Percentiles rank a stretch among this genome's conserved stretches.
phyloP scores from a whole-genome alignment of 2,888 invertebrate genomes.

The Lissocephala sabroskyi region DNA sequence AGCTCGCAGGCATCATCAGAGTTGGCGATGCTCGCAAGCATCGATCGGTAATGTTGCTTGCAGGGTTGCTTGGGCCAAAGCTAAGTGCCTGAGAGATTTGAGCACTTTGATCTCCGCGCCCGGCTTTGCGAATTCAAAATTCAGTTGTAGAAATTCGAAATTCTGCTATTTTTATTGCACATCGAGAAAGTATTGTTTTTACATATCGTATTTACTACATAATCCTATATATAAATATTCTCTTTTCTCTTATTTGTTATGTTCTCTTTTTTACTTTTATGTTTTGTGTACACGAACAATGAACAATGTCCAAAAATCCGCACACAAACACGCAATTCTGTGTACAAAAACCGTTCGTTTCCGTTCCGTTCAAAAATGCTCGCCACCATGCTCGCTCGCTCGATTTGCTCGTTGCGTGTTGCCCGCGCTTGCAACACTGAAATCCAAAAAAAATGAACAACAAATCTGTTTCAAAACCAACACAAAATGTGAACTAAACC shows the following conservation, averaged over 20 bases:
- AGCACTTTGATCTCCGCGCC: background rate
- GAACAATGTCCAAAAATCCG: slow-evolving; percentile 27
- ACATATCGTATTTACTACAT: too few relatives aligned
- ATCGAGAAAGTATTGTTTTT: slow-evolving; percentile 51
- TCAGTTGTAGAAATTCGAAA: slow-evolving; percentile 2
- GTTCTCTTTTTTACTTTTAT: slow-evolving; percentile 60
- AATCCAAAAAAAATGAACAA: too few relatives aligned
- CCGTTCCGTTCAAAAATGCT: slow-evolving; percentile 10
- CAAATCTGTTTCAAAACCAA: slow-evolving; percentile 11
- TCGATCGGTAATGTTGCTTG: too few relatives aligned
- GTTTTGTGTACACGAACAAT: slow-evolving; percentile 51
- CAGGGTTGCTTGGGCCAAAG: background rate
- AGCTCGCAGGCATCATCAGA: too few relatives aligned
- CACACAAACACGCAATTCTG: slow-evolving; percentile 10
- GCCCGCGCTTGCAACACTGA: slow-evolving; percentile 35
- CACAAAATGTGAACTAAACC: slow-evolving; percentile 18
- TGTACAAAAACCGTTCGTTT: slow-evolving; percentile 29
- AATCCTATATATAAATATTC: slow-evolving; percentile 42
- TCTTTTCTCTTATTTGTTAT: slow-evolving; percentile 61
- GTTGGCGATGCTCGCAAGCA: too few relatives aligned
- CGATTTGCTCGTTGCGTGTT: slow-evolving; percentile 48
- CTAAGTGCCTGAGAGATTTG: too few relatives aligned
- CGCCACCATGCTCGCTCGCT: slow-evolving; percentile 35
- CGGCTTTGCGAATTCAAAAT: slow-evolving; percentile 6
- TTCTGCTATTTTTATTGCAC: slow-evolving; percentile 45